A percentile compares a stretch with the other conserved stretches of the same genome.
Evolutionary conservation across 2,888 invertebrate genomes (phyloP).

Genomic region (Apodemia zela): DNA sequence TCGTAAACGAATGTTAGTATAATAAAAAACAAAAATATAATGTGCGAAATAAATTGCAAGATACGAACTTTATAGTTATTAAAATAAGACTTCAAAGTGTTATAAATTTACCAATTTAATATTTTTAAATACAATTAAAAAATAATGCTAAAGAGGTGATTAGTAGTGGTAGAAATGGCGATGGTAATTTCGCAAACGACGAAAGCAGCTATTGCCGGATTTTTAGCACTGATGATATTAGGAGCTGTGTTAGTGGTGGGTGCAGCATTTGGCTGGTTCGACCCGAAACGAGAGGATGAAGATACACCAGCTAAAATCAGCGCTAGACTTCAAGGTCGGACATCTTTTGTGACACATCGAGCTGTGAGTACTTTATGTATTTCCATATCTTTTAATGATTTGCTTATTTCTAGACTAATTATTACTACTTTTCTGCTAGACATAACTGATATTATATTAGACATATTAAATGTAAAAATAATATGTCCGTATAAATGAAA

Average conservation of each 20-base stretch:
- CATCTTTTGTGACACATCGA: slow-evolving; percentile 71
- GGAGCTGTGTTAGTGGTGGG: slow-evolving; percentile 71
- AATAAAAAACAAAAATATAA: slow-evolving; percentile 2
- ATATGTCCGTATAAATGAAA: too few relatives aligned
- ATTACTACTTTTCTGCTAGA: too few relatives aligned
- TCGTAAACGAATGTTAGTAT: slow-evolving; percentile 15
- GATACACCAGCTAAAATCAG: slow-evolving; percentile 71
- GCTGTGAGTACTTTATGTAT: slow-evolving; percentile 54
- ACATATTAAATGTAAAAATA: too few relatives aligned
- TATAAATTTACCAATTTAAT: not conserved
- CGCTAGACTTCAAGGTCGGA: slow-evolving; percentile 66
- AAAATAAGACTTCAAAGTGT: not conserved
- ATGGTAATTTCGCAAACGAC: slow-evolving; percentile 77
- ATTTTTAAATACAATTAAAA: not conserved
- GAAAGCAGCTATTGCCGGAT: slow-evolving; percentile 70
- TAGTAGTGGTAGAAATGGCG: slow-evolving; percentile 62
- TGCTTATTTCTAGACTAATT: too few relatives aligned
- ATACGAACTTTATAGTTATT: not conserved
- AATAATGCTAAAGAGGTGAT: slow-evolving; percentile 47
- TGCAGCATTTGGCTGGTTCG: slow-evolving; percentile 72
- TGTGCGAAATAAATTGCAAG: slow-evolving; percentile 13
- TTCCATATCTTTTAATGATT: not conserved
- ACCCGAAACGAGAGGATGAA: slow-evolving; percentile 67
- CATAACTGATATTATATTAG: too few relatives aligned
- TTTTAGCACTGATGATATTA: slow-evolving; percentile 68